Conservation (phyloP, 2,888 invertebrate genomes). For the Calliopum simillimum region DNA sequence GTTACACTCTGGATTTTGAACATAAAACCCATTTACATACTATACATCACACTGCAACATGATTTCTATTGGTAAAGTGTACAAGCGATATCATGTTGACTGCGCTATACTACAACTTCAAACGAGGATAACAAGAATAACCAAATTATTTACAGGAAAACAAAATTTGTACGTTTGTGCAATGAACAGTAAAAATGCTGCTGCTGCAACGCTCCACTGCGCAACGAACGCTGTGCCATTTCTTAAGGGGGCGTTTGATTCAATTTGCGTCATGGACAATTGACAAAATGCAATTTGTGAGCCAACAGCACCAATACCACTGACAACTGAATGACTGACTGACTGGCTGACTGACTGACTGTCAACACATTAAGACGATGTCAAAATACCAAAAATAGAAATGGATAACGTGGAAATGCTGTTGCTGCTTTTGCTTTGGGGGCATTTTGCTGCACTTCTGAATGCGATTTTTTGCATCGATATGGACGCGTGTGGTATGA, state of each 20-base stretch:
- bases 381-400: too few relatives aligned
- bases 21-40: too few relatives aligned
- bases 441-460: too few relatives aligned
- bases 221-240: background rate
- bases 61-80: background rate
- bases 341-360: too few relatives aligned
- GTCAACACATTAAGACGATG: too few relatives aligned
- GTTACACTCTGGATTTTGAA: too few relatives aligned
- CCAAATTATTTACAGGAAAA: conserved; percentile 10
- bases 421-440: too few relatives aligned
- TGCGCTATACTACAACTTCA: background rate
- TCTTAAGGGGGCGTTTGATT: conserved; percentile 7
- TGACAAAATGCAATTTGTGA: conserved; percentile 11
- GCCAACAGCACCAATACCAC: background rate
- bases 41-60: conserved; percentile 4
- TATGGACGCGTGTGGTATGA: too few relatives aligned
- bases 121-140: conserved; percentile 10
- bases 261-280: conserved; percentile 15
- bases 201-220: background rate
- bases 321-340: too few relatives aligned
- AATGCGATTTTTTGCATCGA: too few relatives aligned
- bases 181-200: conserved; percentile 1
- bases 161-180: conserved; percentile 9
- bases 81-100: conserved; percentile 12
- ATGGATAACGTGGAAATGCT: too few relatives aligned